Base-by-base conservation (phyloP, 2,113 vertebrate genomes). In the Spea bombifrons region DNA sequence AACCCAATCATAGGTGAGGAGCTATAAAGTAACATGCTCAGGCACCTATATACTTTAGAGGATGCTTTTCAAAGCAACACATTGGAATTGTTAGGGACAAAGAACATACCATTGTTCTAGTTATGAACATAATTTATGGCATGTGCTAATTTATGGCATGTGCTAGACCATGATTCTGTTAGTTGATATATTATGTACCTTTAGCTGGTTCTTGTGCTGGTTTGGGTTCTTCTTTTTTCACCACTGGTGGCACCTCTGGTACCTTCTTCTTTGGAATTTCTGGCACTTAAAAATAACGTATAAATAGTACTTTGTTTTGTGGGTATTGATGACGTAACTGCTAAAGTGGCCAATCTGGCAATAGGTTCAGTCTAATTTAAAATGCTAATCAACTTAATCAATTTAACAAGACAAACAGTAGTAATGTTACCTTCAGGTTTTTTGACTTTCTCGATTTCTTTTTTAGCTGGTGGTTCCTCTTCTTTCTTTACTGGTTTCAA, bases 401-500 rank as follows among this genome's bases (percentile, higher is more conserved):
- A 30, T 30, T 30, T 30, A 30, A 30, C 30, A 30, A 30, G 30
- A 30, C 30, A 30, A 2, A 30, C 30, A 30, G 48, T 80, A 71
- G 81, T 70, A 46, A 17, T 7, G 92, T 86, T 96, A 85, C 95
- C 91, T 85, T 87, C 84, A 55, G 92, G 87, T 77, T 90, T 89
- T 87, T 93, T 95, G 83, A 88, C 57, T 86, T 92, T 93, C 85
- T 93, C 92, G 84, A 87, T 52, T 85, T 87, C 88, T 85, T 92
- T 91, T 88, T 91, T 88, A 80, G 92, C 89, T 85, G 87, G 86
- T 78, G 91, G 90, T 81, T 89, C 91, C 67, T 75, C 84, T 82
- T 90, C 85, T 90, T 92, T 90, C 68, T 80, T 80, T 52, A 63
- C 66, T 50, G 71, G 78, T 74, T 86, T 93, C 86, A 88, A 83